Evolutionary conservation across 2,113 vertebrate genomes (phyloP).

Genomic region (Actinemys pallida): DNA sequence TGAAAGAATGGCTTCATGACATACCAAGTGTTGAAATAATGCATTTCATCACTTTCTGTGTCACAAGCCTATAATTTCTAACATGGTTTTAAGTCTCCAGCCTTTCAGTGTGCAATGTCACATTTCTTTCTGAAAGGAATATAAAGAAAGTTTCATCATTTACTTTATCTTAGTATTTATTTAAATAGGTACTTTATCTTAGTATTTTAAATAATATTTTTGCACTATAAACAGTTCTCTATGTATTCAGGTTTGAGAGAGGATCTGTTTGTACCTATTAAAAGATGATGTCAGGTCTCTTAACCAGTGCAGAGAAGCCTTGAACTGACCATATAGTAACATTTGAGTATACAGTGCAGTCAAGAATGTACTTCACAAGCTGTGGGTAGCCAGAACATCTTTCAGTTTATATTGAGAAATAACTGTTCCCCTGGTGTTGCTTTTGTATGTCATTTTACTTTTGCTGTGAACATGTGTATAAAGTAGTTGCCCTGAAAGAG

Average conservation of each 20-base stretch:
- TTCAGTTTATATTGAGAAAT: neutral
- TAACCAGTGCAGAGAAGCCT: neutral
- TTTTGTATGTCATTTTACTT: neutral
- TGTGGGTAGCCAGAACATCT: neutral
- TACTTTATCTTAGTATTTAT: no score
- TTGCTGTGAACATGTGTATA: neutral
- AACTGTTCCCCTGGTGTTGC: neutral
- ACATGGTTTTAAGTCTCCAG: rapidly evolving
- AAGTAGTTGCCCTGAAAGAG: neutral
- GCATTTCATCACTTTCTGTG: rapidly evolving
- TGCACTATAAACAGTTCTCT: rapidly evolving
- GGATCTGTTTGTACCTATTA: neutral
- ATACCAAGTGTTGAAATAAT: neutral
- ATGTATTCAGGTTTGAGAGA: rapidly evolving
- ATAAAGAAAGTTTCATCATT: rapidly evolving
- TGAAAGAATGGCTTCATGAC: neutral
- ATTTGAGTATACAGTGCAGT: neutral
- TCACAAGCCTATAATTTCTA: neutral
- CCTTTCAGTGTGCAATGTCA: neutral
- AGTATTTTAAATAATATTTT: neutral
- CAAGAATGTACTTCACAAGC: neutral
- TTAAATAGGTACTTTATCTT: no score
- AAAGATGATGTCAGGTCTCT: neutral
- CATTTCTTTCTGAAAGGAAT: rapidly evolving
- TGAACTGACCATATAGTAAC: neutral